phyloP scores from a whole-genome alignment of 2,888 invertebrate species.

The Sthenelais limicola region DNA sequence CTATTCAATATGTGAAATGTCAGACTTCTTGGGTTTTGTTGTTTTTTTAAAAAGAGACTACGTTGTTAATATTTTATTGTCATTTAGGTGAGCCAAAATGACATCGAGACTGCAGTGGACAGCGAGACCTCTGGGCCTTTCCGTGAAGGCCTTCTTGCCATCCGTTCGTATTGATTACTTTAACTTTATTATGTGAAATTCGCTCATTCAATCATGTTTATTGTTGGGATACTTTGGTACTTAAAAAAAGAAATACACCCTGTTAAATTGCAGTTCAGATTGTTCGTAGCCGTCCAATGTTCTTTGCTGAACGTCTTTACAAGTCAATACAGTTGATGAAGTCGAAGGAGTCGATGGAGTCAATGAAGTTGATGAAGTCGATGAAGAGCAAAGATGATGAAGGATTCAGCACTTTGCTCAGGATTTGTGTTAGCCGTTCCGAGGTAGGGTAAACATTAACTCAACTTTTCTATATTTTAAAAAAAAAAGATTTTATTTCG shows the following conservation, averaged over 20 bases:
- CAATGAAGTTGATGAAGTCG: no score
- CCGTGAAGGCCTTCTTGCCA: slow-evolving; percentile 56
- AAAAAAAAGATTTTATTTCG: no score
- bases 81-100: slow-evolving; percentile 48
- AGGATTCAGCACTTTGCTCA: slow-evolving; percentile 50
- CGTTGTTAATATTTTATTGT: no score
- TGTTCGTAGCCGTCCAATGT: slow-evolving; percentile 60
- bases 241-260: no score
- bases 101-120: slow-evolving; percentile 65
- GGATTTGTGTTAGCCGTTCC: slow-evolving; percentile 50
- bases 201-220: not conserved
- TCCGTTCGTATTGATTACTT: not conserved
- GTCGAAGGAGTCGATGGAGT: no score
- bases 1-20: no score
- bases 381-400: no score
- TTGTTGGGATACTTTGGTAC: not conserved
- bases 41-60: no score
- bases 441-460: no score
- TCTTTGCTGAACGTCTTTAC: slow-evolving; percentile 64
- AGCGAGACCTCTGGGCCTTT: slow-evolving; percentile 67
- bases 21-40: no score
- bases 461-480: no score
- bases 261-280: slow-evolving; percentile 39
- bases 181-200: not conserved
- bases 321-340: slow-evolving; percentile 67